These are phyloP conservation scores for Perizoma affinitatum DNA, from an alignment of 2,888 invertebrate species.

Conservation along the genomic window DNA sequence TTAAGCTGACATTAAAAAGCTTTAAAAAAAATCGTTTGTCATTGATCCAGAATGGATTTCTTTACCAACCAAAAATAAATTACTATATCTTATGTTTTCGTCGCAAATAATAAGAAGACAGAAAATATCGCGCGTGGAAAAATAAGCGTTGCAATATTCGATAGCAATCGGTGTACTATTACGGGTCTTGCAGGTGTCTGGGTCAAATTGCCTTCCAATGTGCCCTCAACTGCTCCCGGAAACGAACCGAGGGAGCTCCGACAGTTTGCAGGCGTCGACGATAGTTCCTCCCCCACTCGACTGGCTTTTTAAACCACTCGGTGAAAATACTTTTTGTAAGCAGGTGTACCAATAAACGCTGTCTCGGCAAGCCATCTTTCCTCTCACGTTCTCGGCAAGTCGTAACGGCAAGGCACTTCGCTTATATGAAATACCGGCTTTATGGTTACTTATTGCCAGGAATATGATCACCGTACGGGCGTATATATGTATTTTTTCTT, in stretches of 20 bases:
- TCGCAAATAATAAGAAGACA: slow-evolving; percentile 1
- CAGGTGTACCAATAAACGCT: slow-evolving; percentile 72
- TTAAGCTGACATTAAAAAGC: no score
- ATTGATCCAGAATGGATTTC: neutral
- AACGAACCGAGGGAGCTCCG: slow-evolving; percentile 21
- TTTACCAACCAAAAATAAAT: neutral
- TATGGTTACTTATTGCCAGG: slow-evolving; percentile 73
- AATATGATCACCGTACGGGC: slow-evolving; percentile 61
- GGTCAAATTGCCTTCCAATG: slow-evolving; percentile 29
- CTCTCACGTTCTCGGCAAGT: slow-evolving; percentile 68
- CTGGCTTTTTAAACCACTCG: slow-evolving; percentile 50
- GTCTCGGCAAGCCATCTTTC: slow-evolving; percentile 60
- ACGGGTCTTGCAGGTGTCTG: slow-evolving; percentile 27
- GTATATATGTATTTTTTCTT: slow-evolving; percentile 57
- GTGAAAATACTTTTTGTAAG: slow-evolving; percentile 53
- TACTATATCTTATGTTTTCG: neutral
- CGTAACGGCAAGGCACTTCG: slow-evolving; percentile 69
- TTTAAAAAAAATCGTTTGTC: no score
- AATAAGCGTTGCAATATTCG: slow-evolving; percentile 25
- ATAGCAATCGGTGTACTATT: slow-evolving; percentile 23
- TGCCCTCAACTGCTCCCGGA: slow-evolving; percentile 23
- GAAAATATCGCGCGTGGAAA: slow-evolving; percentile 17
- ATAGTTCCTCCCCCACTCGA: slow-evolving; percentile 33
- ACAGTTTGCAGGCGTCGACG: slow-evolving; percentile 30
- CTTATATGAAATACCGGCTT: slow-evolving; percentile 72